Evolutionary conservation across 2,888 invertebrate genomes (phyloP).

Genomic region (Sarcophaga caerulescens): DNA sequence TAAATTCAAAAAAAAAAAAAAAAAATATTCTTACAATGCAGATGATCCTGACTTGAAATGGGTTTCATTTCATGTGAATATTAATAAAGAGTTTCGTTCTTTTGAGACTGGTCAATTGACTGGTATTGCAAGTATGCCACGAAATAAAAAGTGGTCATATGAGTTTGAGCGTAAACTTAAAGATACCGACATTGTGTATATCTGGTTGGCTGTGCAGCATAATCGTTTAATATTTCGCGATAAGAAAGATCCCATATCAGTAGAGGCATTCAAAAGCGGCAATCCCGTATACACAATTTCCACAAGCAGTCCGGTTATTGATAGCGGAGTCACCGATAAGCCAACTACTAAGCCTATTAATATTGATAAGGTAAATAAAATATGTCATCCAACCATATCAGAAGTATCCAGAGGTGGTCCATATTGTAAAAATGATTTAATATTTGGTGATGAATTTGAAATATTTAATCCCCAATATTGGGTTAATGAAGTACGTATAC

Average conservation of each 20-base stretch:
- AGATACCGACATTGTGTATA: constrained; percentile 83
- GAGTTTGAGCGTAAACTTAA: constrained; percentile 82
- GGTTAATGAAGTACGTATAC: constrained; percentile 84
- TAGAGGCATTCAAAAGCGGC: constrained; percentile 56
- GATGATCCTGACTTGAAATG: constrained; percentile 82
- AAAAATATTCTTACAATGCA: constrained; percentile 67
- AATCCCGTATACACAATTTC: constrained; percentile 40
- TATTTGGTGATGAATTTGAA: constrained; percentile 86
- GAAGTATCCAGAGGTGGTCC: constrained; percentile 49
- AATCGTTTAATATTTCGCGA: constrained; percentile 81
- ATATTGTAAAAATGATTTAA: constrained; percentile 82
- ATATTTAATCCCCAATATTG: constrained; percentile 81
- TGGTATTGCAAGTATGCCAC: constrained; percentile 81
- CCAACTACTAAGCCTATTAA: neutral
- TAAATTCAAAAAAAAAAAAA: neutral
- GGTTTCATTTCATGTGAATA: constrained; percentile 86
- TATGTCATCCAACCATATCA: constrained; percentile 57
- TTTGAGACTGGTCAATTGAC: constrained; percentile 83
- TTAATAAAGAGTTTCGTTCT: constrained; percentile 82
- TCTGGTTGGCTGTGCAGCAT: constrained; percentile 84
- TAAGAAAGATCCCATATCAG: constrained; percentile 67
- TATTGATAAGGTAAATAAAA: constrained; percentile 22
- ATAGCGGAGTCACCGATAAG: neutral
- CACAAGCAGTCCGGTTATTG: neutral
- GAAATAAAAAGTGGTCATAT: constrained; percentile 82